Percentiles rank a stretch among this genome's conserved stretches.
Evolutionary conservation across 2,113 vertebrate species (phyloP).

Genomic region (Setophaga kirtlandii): DNA sequence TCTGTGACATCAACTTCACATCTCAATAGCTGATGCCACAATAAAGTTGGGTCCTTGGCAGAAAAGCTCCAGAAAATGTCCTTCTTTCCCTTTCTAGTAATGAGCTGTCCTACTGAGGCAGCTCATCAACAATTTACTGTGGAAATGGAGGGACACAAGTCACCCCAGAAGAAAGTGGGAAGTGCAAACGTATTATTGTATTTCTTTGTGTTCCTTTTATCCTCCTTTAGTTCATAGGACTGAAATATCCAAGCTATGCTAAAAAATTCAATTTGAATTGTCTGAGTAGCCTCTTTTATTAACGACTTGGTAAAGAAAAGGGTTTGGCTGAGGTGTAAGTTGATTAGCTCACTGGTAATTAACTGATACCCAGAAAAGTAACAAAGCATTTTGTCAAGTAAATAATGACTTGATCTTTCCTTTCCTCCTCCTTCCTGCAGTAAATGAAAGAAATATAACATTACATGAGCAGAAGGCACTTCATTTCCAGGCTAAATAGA

Average conservation of each 20-base stretch:
- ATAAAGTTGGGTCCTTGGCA: neutral
- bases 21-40: neutral
- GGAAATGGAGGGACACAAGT: neutral
- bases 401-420: neutral
- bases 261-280: neutral
- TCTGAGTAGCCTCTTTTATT: neutral
- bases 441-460: neutral
- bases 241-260: neutral
- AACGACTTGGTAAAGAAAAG: neutral
- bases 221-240: neutral
- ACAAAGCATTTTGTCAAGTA: conserved; percentile 8
- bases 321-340: neutral
- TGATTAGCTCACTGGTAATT: conserved; percentile 12
- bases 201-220: neutral
- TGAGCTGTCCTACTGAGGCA: neutral
- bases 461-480: neutral
- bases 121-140: neutral
- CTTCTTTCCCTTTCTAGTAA: neutral
- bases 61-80: neutral
- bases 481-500: neutral
- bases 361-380: neutral
- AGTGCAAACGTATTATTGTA: neutral
- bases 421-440: neutral
- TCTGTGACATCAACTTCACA: neutral
- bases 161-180: neutral